phyloP scores from a whole-genome alignment of 2,797 vertebrate genomes.

The Peromyscus eremicus region DNA sequence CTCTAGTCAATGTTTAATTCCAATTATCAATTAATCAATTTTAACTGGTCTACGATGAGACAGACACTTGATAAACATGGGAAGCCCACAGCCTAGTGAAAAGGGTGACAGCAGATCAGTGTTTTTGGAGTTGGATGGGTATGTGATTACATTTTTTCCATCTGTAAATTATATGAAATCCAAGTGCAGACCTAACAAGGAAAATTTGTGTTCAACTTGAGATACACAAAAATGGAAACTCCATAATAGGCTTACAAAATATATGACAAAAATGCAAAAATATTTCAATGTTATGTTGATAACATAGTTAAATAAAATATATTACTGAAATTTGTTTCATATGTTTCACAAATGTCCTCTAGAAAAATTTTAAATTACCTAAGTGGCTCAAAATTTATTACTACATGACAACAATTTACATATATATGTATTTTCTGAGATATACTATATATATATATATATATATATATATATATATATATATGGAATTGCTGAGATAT shows the following conservation, averaged over 20 bases:
- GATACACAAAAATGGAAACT: background rate
- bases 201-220: constrained; percentile 2
- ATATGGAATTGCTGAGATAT: background rate
- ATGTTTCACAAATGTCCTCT: constrained; percentile 28
- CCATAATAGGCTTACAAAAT: constrained; percentile 15
- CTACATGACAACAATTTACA: background rate
- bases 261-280: constrained; percentile 25
- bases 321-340: constrained; percentile 43
- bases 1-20: background rate
- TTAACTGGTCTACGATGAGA: background rate
- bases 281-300: background rate
- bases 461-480: no score
- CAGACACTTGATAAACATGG: background rate
- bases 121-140: background rate
- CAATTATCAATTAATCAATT: constrained; percentile 20
- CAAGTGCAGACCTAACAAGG: constrained; percentile 34
- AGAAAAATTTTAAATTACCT: constrained; percentile 33
- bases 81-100: background rate
- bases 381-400: constrained; percentile 19
- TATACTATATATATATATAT: background rate
- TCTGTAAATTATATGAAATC: constrained; percentile 41
- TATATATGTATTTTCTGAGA: no score
- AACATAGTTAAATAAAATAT: constrained; percentile 26
- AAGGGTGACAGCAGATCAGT: background rate
- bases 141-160: constrained; percentile 6